These are phyloP conservation scores for Gymnoscelis rufifasciata DNA, from an alignment of 2,888 invertebrate species.

Conservation along the genomic window DNA sequence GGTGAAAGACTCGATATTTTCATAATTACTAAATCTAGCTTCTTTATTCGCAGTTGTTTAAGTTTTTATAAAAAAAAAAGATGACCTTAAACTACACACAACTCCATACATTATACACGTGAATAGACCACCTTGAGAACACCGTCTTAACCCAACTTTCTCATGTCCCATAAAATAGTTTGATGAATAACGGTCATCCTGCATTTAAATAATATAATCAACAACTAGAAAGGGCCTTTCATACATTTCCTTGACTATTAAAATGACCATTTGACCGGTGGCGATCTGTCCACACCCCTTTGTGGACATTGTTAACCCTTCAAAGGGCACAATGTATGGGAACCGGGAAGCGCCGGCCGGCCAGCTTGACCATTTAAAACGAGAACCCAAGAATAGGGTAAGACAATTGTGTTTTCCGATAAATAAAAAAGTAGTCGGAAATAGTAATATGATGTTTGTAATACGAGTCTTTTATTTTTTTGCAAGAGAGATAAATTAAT, in stretches of 20 bases:
- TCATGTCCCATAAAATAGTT: conserved; percentile 66
- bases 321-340: conserved; percentile 65
- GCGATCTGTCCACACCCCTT: conserved; percentile 73
- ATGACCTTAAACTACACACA: too few relatives aligned
- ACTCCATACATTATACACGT: conserved; percentile 7
- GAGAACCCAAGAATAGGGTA: conserved; percentile 36
- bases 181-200: conserved; percentile 69
- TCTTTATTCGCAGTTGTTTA: too few relatives aligned
- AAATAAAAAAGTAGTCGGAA: conserved; percentile 4
- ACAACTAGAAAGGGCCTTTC: conserved; percentile 66
- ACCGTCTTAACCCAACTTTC: conserved; percentile 46
- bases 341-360: conserved; percentile 67
- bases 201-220: conserved; percentile 75
- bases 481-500: neutral
- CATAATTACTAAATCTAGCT: too few relatives aligned
- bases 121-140: conserved; percentile 16
- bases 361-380: conserved; percentile 56
- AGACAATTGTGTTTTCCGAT: conserved; percentile 20
- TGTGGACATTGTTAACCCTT: conserved; percentile 69
- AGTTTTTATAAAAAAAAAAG: too few relatives aligned
- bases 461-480: neutral
- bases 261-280: conserved; percentile 76
- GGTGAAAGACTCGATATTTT: too few relatives aligned
- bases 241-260: conserved; percentile 68
- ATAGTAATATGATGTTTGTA: neutral